Conservation (phyloP, 2,888 invertebrate species). For the Nysson spinosus region DNA sequence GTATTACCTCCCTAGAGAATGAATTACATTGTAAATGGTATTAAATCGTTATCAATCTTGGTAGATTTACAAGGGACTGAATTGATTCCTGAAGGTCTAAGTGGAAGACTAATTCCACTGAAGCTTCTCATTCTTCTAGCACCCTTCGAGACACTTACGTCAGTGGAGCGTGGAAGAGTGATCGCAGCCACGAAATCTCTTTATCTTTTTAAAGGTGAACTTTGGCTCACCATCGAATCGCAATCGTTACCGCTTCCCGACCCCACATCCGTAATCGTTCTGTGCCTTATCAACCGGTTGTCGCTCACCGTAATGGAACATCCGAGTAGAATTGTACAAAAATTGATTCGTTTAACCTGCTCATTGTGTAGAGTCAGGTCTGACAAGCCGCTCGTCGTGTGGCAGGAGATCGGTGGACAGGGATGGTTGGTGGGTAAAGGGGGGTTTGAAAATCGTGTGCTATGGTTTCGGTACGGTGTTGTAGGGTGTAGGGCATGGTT, state of each 20-base stretch:
- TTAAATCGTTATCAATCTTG: no score
- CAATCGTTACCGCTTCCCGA: conserved; percentile 27
- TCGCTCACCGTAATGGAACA: conserved; percentile 67
- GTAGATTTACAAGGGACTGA: no score
- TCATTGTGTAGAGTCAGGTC: conserved; percentile 64
- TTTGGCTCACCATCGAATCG: conserved; percentile 12
- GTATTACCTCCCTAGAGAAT: no score
- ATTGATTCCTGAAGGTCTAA: no score
- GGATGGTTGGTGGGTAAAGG: conserved; percentile 10
- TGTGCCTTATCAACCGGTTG: conserved; percentile 33
- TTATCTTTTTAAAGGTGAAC: conserved; percentile 52
- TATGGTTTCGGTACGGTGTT: conserved; percentile 42
- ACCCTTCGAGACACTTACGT: conserved; percentile 30
- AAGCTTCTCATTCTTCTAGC: conserved; percentile 45
- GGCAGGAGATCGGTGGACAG: no score
- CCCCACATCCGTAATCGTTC: conserved; percentile 39
- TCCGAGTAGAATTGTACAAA: conserved; percentile 69
- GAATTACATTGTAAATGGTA: no score
- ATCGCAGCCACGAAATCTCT: conserved; percentile 46
- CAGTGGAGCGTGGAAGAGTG: conserved; percentile 19
- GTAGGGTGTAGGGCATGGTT: conserved; percentile 48
- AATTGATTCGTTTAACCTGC: conserved; percentile 75
- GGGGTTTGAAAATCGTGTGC: conserved; percentile 43
- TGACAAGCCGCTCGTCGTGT: conserved; percentile 57
- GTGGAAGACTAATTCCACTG: conserved; percentile 47